phyloP scores from a whole-genome alignment of 2,113 vertebrate species.

The Limanda limanda region DNA sequence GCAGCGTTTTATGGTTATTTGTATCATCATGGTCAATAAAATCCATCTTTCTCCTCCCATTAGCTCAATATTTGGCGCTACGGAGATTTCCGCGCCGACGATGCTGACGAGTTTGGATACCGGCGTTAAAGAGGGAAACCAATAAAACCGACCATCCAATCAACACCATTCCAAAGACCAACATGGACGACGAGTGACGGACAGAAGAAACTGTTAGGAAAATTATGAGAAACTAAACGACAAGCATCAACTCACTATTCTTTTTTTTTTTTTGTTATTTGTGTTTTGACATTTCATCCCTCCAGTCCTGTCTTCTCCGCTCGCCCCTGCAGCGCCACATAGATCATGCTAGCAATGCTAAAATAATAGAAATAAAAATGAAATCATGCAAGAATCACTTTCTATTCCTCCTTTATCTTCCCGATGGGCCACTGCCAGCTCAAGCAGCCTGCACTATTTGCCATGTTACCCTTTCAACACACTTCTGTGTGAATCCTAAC shows the following conservation, averaged over 20 bases:
- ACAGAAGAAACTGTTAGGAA: slow-evolving; percentile 48
- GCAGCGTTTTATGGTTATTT: slow-evolving; percentile 24
- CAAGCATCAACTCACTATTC: slow-evolving; percentile 73
- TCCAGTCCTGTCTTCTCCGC: slow-evolving; percentile 48
- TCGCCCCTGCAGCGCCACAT: slow-evolving; percentile 28
- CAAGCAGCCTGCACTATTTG: slow-evolving; percentile 57
- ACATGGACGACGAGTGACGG: slow-evolving; percentile 56
- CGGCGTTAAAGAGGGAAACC: slow-evolving; percentile 76
- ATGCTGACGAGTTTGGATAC: slow-evolving; percentile 92
- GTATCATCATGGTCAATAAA: slow-evolving; percentile 25
- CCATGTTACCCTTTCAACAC: slow-evolving; percentile 61
- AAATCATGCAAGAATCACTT: slow-evolving; percentile 23
- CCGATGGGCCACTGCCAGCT: slow-evolving; percentile 52
- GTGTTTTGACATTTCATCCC: slow-evolving; percentile 56
- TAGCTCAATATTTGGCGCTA: slow-evolving; percentile 96
- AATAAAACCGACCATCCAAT: slow-evolving; percentile 52
- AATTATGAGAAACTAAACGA: slow-evolving; percentile 58
- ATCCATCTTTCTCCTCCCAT: slow-evolving; percentile 28
- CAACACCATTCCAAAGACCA: slow-evolving; percentile 78
- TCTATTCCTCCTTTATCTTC: slow-evolving; percentile 30
- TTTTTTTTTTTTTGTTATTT: slow-evolving; percentile 2
- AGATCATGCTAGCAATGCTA: slow-evolving; percentile 38
- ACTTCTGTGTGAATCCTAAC: slow-evolving; percentile 54
- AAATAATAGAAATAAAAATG: neutral
- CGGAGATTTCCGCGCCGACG: slow-evolving; percentile 92